These are phyloP conservation scores for Australoheros scitulus DNA, from an alignment of 2,113 vertebrate species.

Conservation along the genomic window DNA sequence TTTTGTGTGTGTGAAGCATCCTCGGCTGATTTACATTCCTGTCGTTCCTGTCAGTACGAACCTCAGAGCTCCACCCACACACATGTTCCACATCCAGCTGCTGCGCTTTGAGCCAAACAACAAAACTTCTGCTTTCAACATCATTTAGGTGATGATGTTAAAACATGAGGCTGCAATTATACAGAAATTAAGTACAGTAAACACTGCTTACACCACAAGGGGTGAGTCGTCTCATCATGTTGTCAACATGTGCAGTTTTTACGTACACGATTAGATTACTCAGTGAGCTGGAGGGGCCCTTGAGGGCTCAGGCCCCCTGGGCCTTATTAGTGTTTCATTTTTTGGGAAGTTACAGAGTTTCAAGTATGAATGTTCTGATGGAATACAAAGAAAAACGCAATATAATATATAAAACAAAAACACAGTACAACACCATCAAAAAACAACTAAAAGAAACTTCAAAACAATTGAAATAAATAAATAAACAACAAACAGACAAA, in stretches of 20 bases:
- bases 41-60: neutral
- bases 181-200: conserved; percentile 9
- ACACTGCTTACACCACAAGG: neutral
- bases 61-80: neutral
- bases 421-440: neutral
- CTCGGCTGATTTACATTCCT: conserved; percentile 12
- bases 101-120: neutral
- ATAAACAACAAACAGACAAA: too few relatives aligned
- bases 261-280: neutral
- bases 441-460: neutral
- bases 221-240: neutral
- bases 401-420: too few relatives aligned
- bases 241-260: neutral
- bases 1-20: neutral
- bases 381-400: neutral
- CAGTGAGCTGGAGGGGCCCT: neutral
- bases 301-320: neutral
- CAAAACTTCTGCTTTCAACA: neutral
- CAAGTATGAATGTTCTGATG: neutral
- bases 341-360: neutral
- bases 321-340: neutral
- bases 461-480: neutral
- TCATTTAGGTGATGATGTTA: neutral
- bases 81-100: conserved; percentile 7
- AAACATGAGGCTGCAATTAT: conserved; percentile 1